A percentile compares a stretch with the other conserved stretches of the same genome.
These are phyloP conservation scores for Triplophysa dalaica DNA, from an alignment of 2,113 vertebrate species.

Conservation along the genomic window DNA sequence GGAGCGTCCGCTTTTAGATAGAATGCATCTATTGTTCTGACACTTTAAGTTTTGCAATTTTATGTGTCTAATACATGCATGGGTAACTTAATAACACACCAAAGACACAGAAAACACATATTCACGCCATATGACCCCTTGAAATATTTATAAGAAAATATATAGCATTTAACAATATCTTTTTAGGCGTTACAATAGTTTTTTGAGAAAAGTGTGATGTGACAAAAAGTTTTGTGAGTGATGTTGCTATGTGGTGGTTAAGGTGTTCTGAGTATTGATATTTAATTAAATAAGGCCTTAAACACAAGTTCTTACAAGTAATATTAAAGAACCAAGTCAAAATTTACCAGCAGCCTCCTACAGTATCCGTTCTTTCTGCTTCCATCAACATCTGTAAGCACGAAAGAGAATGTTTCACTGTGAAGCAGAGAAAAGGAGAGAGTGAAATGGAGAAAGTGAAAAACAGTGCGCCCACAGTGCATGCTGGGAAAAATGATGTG, in stretches of 20 bases:
- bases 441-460: background rate
- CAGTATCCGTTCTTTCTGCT: constrained; percentile 96
- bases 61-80: too few relatives aligned
- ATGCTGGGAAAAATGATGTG: constrained; percentile 18
- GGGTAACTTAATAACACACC: too few relatives aligned
- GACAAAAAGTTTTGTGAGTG: background rate
- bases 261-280: background rate
- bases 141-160: too few relatives aligned
- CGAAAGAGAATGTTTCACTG: constrained; percentile 96
- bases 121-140: too few relatives aligned
- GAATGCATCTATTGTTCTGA: too few relatives aligned
- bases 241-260: background rate
- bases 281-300: background rate
- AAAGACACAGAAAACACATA: too few relatives aligned
- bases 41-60: too few relatives aligned
- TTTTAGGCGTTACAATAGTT: too few relatives aligned
- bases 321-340: background rate
- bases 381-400: constrained; percentile 91
- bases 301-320: background rate
- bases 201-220: background rate
- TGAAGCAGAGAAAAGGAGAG: constrained; percentile 10
- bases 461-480: background rate
- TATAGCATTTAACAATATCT: too few relatives aligned
- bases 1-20: too few relatives aligned
- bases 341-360: constrained; percentile 86